Evolutionary conservation across 2,113 vertebrate genomes (phyloP), one percentile per base, ranked within the genome.

Genomic region (Indicator maculatus): DNA sequence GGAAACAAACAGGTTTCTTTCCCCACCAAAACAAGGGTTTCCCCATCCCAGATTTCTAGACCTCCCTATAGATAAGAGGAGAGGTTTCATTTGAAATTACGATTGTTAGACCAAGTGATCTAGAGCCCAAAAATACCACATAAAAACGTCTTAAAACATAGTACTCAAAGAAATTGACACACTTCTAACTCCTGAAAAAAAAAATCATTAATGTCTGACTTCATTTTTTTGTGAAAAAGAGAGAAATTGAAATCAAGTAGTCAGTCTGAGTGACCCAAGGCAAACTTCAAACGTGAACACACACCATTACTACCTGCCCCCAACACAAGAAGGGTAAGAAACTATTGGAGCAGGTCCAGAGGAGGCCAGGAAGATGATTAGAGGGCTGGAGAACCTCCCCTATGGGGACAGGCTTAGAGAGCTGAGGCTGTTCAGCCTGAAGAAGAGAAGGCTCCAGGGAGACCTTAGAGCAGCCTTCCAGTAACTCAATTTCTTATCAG

Each of bases 221-320:
- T 19, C 6, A 12, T 4, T 75, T 50, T 53, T 77, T 85, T 63
- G 38, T 45, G 44, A 41, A 74, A 44, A 78, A 76, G 27, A 7
- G 12, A 76, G 27, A 78, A 59, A 78, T 9, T 74, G n/a, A 59
- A 78, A 70, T 74, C 27, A 23, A 39, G 15, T 30, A 52, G 23
- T 24, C 50, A 31, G 6, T 20, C 31, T 50, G 39, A 86, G 76
- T 14, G 21, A 66, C 24, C 8, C 71, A 71, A 61, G 76, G 52
- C 6, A 64, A 70, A 74, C 18, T 30, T 61, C 16, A 63, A 66
- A 83, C 1, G 13, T 23, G 20, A 83, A 8, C 6, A 56, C 28
- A 38, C 56, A 19, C 9, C 0, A 0, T 9, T 5, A 28, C 16
- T 28, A 3, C 2, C 47, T 50, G 47, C 20, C 47, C 47, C 47